Evolutionary conservation across 2,797 vertebrate genomes (phyloP).

Genomic region (Glyptemys insculpta): DNA sequence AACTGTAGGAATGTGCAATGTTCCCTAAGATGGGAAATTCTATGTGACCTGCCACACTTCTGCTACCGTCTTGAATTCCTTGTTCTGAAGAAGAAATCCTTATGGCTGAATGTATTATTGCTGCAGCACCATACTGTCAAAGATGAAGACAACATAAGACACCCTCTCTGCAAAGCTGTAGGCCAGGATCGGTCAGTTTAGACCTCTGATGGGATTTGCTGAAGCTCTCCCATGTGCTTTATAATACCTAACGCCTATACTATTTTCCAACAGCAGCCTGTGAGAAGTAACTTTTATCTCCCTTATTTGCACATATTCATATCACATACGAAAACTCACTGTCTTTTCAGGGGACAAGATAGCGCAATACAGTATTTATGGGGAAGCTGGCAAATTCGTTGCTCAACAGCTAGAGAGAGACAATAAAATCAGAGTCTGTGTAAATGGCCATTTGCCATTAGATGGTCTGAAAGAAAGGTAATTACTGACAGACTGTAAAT

Average conservation of each 20-base stretch:
- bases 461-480: not conserved
- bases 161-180: not conserved
- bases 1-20: not conserved
- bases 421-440: not conserved
- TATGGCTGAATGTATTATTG: not conserved
- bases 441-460: not conserved
- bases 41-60: not conserved
- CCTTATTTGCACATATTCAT: not conserved
- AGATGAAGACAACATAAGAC: not conserved
- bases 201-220: not conserved
- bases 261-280: not conserved
- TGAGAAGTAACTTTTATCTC: not conserved
- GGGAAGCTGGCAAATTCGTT: not conserved
- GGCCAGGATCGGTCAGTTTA: not conserved
- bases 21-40: not conserved
- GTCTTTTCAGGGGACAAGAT: not conserved
- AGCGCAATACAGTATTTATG: not conserved
- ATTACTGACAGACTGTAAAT: not conserved
- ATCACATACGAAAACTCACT: not conserved
- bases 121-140: not conserved
- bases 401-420: not conserved
- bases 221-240: not conserved
- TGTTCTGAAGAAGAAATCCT: not conserved
- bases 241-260: not conserved
- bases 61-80: not conserved